A percentile compares a stretch with the other conserved stretches of the same genome.
Conservation (phyloP, 2,113 vertebrate species). For the Rhinolophus sinicus region DNA sequence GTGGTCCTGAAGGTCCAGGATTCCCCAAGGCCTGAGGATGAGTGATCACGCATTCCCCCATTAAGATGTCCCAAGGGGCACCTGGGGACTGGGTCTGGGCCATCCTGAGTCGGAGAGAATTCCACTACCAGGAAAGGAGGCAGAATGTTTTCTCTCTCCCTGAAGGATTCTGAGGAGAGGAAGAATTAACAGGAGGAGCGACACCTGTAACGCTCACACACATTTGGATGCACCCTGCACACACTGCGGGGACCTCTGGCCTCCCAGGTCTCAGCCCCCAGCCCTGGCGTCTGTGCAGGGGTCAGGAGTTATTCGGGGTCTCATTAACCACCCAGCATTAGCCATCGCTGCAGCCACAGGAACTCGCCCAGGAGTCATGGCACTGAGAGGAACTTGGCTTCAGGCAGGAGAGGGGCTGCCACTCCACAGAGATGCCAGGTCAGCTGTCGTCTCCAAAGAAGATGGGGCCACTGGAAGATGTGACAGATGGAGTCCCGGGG, state of each 20-base stretch:
- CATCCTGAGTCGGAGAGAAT: not conserved
- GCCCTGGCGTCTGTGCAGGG: not conserved
- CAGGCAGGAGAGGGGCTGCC: not conserved
- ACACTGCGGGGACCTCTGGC: not conserved
- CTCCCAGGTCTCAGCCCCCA: not conserved
- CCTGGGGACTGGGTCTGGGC: not conserved
- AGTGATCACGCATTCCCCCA: too few relatives aligned
- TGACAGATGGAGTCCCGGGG: not conserved
- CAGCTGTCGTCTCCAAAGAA: not conserved
- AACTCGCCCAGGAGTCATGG: slow-evolving; percentile 54
- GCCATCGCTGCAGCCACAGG: not conserved
- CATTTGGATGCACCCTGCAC: accelerated
- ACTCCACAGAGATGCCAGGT: not conserved
- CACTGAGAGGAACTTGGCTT: slow-evolving; percentile 16
- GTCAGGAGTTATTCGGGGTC: slow-evolving; percentile 42
- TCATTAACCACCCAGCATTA: slow-evolving; percentile 56
- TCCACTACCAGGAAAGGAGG: not conserved
- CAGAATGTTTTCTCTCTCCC: not conserved
- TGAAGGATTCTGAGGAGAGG: not conserved
- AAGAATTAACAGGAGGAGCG: not conserved
- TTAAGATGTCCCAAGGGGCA: not conserved
- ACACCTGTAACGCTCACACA: not conserved
- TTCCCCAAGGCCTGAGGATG: not conserved
- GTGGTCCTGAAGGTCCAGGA: not conserved
- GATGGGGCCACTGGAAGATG: not conserved